Conservation (phyloP, 2,888 invertebrate species). For the Blastobasis adustella region DNA sequence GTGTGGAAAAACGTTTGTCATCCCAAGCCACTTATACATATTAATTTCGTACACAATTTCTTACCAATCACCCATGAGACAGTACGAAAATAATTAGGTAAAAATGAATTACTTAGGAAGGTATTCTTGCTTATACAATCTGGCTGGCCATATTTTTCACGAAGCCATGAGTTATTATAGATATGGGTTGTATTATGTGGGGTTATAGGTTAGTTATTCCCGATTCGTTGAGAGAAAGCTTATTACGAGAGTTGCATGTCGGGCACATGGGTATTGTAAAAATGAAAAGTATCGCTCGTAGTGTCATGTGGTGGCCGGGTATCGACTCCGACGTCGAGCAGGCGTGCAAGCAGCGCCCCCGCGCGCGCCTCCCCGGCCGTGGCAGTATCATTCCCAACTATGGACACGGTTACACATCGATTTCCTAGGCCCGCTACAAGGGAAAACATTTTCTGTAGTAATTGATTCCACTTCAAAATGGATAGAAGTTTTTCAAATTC, state of each 20-base stretch:
- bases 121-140: conserved; percentile 11
- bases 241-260: conserved; percentile 1
- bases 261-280: conserved; percentile 4
- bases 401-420: conserved; percentile 14
- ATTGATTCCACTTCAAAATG: conserved; percentile 14
- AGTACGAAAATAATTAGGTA: conserved; percentile 5
- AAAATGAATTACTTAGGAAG: conserved; percentile 7
- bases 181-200: conserved; percentile 11
- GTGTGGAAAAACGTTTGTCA: neutral
- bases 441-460: conserved; percentile 10
- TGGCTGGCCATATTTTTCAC: conserved; percentile 19
- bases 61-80: too few species aligned
- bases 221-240: neutral
- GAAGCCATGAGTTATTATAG: conserved; percentile 12
- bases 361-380: conserved; percentile 3
- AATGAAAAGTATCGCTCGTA: conserved; percentile 6
- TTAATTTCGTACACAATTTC: conserved; percentile 5
- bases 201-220: too few species aligned
- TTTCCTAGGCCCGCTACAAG: neutral
- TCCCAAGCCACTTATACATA: conserved; percentile 6
- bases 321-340: conserved; percentile 7
- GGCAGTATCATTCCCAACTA: conserved; percentile 2
- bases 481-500: conserved; percentile 12
- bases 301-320: conserved; percentile 6
- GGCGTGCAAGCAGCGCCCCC: neutral